A percentile compares a stretch with the other conserved stretches of the same genome.
Conservation (phyloP, 2,113 vertebrate genomes). For the Periophthalmodon schlosseri region DNA sequence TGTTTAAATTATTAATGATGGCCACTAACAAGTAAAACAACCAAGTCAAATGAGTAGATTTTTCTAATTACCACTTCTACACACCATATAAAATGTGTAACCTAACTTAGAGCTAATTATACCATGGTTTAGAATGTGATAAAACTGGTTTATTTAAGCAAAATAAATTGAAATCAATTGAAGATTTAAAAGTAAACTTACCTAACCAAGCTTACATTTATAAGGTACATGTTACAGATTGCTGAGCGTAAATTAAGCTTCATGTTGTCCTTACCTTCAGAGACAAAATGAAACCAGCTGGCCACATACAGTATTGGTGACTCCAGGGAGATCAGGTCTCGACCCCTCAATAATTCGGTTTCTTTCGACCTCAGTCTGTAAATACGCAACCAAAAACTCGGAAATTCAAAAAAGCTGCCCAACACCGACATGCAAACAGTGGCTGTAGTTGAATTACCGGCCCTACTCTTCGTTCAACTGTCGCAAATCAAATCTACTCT, state of each 20-base stretch:
- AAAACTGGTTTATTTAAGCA: background rate
- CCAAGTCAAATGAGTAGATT: too few relatives aligned
- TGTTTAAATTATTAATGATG: too few relatives aligned
- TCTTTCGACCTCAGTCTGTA: conserved; percentile 38
- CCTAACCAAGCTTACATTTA: background rate
- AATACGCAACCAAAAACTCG: background rate
- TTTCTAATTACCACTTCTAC: background rate
- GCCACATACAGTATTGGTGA: conserved; percentile 67
- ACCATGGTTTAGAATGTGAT: background rate
- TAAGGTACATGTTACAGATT: too few relatives aligned
- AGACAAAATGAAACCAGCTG: conserved; percentile 69
- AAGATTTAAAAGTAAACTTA: background rate
- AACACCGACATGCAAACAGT: conserved; percentile 6
- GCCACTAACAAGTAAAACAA: too few relatives aligned
- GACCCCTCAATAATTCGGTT: conserved; percentile 44
- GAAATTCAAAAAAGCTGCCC: background rate
- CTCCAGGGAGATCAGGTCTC: conserved; percentile 54
- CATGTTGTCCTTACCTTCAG: conserved; percentile 71
- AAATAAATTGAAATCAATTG: too few relatives aligned
- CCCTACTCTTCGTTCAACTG: background rate
- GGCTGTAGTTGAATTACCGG: background rate
- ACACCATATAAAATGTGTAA: background rate
- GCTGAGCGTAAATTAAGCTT: background rate
- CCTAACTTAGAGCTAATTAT: background rate
- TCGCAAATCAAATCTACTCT: background rate